Evolutionary conservation across 2,797 vertebrate species (phyloP).

Genomic region (Silurus aristotelis): DNA sequence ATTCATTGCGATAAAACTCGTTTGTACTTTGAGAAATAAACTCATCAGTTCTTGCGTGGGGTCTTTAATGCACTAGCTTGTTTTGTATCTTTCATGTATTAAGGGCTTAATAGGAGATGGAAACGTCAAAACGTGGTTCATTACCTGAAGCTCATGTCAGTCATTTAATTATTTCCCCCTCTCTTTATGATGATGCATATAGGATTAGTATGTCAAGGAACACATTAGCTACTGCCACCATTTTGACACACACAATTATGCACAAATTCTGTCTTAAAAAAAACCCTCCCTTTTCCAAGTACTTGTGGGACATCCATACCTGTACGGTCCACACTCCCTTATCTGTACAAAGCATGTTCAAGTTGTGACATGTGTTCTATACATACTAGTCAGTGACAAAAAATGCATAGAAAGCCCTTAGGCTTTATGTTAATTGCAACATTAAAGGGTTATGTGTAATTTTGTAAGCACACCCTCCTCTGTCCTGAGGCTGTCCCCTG

Average conservation of each 20-base stretch:
- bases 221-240: not conserved
- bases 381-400: not conserved
- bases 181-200: not conserved
- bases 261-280: not conserved
- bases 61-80: too few species aligned
- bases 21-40: not conserved
- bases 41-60: not conserved
- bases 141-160: not conserved
- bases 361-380: not conserved
- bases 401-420: not conserved
- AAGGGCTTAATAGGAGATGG: not conserved
- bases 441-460: conserved; percentile 39
- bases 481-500: conserved; percentile 17
- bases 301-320: not conserved
- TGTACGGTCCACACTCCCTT: not conserved
- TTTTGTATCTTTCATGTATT: not conserved
- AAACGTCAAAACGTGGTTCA: not conserved
- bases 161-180: not conserved
- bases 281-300: not conserved
- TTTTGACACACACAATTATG: not conserved
- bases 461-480: conserved; percentile 29
- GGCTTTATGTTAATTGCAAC: conserved; percentile 20
- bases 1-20: not conserved
- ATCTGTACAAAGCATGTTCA: not conserved
- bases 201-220: not conserved